phyloP scores from a whole-genome alignment of 2,113 vertebrate genomes.

The Diadophis punctatus region DNA sequence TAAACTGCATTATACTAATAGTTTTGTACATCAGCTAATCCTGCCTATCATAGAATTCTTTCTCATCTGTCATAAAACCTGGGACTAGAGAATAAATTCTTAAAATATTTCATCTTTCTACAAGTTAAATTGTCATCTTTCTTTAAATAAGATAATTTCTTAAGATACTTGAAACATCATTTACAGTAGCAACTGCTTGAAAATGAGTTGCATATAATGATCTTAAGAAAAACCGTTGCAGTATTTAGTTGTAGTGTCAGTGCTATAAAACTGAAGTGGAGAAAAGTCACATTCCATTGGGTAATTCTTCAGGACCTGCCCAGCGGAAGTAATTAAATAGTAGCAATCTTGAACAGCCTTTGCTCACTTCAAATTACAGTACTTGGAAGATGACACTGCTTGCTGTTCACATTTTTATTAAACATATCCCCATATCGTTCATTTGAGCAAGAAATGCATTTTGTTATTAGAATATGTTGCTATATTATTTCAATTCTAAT shows the following conservation, averaged over 20 bases:
- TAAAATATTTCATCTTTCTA: slow-evolving; percentile 7
- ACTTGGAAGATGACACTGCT: background rate
- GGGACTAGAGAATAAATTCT: slow-evolving; percentile 37
- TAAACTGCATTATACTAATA: background rate
- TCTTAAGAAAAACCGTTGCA: background rate
- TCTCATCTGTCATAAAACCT: slow-evolving; percentile 27
- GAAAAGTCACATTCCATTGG: background rate
- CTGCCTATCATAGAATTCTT: slow-evolving; percentile 10
- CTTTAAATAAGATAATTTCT: slow-evolving; percentile 24
- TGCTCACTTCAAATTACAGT: background rate
- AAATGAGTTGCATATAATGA: slow-evolving; percentile 16
- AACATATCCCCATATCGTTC: slow-evolving; percentile 36
- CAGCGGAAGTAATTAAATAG: background rate
- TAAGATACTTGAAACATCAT: slow-evolving; percentile 5
- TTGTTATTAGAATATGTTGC: slow-evolving; percentile 10
- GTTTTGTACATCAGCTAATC: background rate
- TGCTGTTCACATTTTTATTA: slow-evolving; percentile 33
- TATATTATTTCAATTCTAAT: slow-evolving; percentile 21
- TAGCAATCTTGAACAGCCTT: background rate
- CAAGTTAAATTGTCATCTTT: slow-evolving; percentile 15
- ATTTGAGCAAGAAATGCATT: slow-evolving; percentile 9
- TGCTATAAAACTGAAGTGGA: slow-evolving; percentile 17
- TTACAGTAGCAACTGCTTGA: slow-evolving; percentile 34
- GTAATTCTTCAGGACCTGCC: background rate
- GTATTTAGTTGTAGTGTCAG: slow-evolving; percentile 33